Evolutionary conservation across 2,888 invertebrate genomes (phyloP).

Genomic region (Himalopsyche kuldschensis): DNA sequence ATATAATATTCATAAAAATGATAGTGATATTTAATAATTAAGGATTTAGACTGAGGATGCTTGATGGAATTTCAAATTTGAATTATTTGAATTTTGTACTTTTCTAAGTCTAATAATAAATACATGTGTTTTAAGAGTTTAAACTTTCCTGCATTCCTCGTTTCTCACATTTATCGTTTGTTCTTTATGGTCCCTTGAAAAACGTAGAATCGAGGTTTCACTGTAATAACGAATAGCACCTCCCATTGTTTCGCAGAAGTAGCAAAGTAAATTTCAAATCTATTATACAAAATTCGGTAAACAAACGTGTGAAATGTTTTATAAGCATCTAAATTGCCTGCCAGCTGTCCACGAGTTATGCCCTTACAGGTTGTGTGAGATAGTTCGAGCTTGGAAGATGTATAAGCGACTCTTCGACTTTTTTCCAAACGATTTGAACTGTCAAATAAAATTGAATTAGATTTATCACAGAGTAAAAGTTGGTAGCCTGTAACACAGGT

Average conservation of each 20-base stretch:
- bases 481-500: constrained; percentile 12
- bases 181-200: too few species aligned
- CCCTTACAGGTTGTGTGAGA: neutral
- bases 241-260: neutral
- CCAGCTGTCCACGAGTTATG: neutral
- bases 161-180: too few species aligned
- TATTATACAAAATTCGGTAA: neutral
- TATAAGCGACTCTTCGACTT: constrained; percentile 36
- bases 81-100: too few species aligned
- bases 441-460: constrained; percentile 40
- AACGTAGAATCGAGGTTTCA: too few species aligned
- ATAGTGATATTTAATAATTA: too few species aligned
- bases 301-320: neutral
- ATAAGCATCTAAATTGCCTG: neutral
- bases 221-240: neutral
- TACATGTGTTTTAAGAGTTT: too few species aligned
- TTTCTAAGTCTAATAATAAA: too few species aligned
- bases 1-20: too few species aligned
- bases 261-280: neutral
- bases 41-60: too few species aligned
- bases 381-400: constrained; percentile 11
- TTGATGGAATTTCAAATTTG: too few species aligned
- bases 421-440: constrained; percentile 39
- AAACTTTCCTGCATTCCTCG: too few species aligned
- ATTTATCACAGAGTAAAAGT: constrained; percentile 35